Percentiles rank a stretch among this genome's conserved stretches.
Conservation (phyloP, 1,140 invertebrate species). For the Lysiphlebus fabarum region DNA sequence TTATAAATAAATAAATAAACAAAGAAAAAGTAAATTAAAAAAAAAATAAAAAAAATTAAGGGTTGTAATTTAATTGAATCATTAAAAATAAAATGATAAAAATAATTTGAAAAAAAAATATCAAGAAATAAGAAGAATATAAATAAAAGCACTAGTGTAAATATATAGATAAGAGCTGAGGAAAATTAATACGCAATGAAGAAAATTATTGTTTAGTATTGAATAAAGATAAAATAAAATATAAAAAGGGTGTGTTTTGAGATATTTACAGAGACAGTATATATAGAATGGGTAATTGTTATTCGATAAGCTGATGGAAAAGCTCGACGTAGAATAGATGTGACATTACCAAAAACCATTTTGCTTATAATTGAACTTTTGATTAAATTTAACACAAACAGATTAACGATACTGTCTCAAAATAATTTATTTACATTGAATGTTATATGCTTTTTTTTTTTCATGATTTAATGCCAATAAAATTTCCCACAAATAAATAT, state of each 20-base stretch:
- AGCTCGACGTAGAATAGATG: conserved; percentile 31
- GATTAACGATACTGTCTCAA: neutral
- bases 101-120: neutral
- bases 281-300: conserved; percentile 33
- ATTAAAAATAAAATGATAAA: neutral
- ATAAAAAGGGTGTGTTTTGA: conserved; percentile 23
- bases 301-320: conserved; percentile 30
- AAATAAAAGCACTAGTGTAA: neutral
- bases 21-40: no score
- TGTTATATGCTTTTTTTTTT: no score
- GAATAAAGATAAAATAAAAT: neutral
- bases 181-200: neutral
- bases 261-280: conserved; percentile 28
- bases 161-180: neutral
- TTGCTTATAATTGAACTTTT: conserved; percentile 37
- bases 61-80: no score
- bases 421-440: conserved; percentile 30
- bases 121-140: conserved; percentile 5
- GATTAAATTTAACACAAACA: conserved; percentile 24
- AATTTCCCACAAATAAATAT: no score
- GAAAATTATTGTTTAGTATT: no score
- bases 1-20: no score
- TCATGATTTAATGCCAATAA: no score
- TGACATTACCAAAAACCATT: conserved; percentile 34
- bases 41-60: no score